Evolutionary conservation across 2,113 vertebrate species (phyloP).

Genomic region (Trichomycterus rosablanca): DNA sequence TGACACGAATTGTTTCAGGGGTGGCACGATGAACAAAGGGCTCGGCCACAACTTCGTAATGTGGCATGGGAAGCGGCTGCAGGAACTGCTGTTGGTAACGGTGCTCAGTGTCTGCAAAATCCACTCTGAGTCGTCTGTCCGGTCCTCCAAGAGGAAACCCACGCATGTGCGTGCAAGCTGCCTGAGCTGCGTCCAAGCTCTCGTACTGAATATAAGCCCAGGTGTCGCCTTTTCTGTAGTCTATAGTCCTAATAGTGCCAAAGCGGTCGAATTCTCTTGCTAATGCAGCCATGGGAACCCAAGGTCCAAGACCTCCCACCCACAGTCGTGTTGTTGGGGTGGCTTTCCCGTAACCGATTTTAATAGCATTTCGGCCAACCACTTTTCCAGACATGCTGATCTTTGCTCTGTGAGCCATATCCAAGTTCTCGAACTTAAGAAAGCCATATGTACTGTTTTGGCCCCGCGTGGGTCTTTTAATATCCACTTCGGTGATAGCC

Average conservation of each 20-base stretch:
- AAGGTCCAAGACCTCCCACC: slow-evolving; percentile 92
- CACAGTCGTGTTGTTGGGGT: slow-evolving; percentile 91
- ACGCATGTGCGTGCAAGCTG: slow-evolving; percentile 93
- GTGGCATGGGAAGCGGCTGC: slow-evolving; percentile 85
- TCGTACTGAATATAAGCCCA: slow-evolving; percentile 99
- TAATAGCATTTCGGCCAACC: slow-evolving; percentile 88
- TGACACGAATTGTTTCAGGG: slow-evolving; percentile 81
- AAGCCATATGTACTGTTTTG: slow-evolving; percentile 95
- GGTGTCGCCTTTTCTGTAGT: slow-evolving; percentile 94
- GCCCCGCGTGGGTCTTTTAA: slow-evolving; percentile 83
- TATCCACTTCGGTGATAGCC: slow-evolving; percentile 95
- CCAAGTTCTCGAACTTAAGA: slow-evolving; percentile 94
- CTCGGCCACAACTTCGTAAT: slow-evolving; percentile 91
- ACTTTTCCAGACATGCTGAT: slow-evolving; percentile 96
- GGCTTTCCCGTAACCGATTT: slow-evolving; percentile 96
- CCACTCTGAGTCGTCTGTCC: slow-evolving; percentile 86
- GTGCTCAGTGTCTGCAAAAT: slow-evolving; percentile 93
- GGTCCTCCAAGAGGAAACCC: slow-evolving; percentile 91
- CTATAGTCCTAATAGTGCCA: slow-evolving; percentile 94
- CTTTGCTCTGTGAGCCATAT: slow-evolving; percentile 96
- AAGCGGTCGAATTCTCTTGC: slow-evolving; percentile 96
- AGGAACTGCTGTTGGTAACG: slow-evolving; percentile 93
- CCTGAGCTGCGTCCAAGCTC: slow-evolving; percentile 93
- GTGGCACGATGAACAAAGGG: slow-evolving; percentile 88
- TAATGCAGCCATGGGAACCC: slow-evolving; percentile 88